phyloP scores from a whole-genome alignment of 92 coral and sea anemone genomes.

The Bergia sp. region DNA sequence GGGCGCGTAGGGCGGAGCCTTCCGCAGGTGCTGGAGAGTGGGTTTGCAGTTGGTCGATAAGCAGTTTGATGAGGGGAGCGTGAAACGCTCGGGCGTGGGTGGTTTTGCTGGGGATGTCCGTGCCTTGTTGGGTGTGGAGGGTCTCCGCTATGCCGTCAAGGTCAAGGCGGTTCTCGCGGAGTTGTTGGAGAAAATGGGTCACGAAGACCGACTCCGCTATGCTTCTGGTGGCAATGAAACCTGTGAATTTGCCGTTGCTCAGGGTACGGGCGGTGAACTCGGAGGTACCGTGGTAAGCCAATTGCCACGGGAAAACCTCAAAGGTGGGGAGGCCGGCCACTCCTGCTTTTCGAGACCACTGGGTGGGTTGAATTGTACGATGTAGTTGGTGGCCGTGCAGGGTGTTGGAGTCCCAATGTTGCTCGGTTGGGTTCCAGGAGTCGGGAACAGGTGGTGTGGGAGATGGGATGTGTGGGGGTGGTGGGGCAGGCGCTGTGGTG shows the following conservation, averaged over 20 bases:
- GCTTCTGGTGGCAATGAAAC: conserved; percentile 15
- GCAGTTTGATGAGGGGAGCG: too few species aligned
- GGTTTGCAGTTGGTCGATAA: too few species aligned
- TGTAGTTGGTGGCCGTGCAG: conserved; percentile 17
- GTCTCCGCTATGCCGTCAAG: not conserved
- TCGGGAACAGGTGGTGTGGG: not conserved
- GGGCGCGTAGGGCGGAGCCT: conserved; percentile 3
- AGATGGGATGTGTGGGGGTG: not conserved
- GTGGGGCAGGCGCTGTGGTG: conserved; percentile 10
- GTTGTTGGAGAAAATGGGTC: conserved; percentile 5
- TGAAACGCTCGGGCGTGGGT: too few species aligned
- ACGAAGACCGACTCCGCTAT: conserved; percentile 12
- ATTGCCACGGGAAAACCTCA: conserved; percentile 7
- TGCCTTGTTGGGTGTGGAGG: too few species aligned
- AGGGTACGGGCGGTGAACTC: conserved; percentile 14
- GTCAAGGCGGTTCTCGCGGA: conserved; percentile 11
- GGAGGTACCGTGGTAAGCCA: conserved; percentile 17
- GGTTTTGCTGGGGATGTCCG: too few species aligned
- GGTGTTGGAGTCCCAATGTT: conserved; percentile 12
- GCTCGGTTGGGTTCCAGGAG: not conserved
- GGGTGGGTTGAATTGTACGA: conserved; percentile 12
- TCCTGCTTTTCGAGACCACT: conserved; percentile 5
- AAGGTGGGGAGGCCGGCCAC: conserved; percentile 10
- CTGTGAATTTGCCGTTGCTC: conserved; percentile 15
- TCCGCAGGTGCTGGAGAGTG: not conserved